These are phyloP conservation scores for Limnephilus rhombicus DNA, from an alignment of 2,888 invertebrate genomes.

Conservation along the genomic window DNA sequence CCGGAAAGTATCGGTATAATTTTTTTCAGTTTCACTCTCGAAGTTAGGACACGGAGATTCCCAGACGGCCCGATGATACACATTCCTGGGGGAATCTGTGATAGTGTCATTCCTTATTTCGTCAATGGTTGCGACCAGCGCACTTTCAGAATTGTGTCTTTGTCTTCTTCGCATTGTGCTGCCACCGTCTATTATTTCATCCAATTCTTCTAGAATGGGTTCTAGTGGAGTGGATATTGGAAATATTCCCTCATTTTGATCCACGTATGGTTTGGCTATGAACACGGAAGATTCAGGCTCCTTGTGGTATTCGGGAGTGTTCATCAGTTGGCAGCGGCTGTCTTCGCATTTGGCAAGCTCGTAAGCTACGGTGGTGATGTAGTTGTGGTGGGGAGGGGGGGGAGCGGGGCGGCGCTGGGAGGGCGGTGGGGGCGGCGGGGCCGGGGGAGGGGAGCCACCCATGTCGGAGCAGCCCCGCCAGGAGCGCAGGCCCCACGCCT, in stretches of 20 bases:
- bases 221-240: constrained; percentile 74
- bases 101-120: constrained; percentile 79
- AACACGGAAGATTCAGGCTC: constrained; percentile 71
- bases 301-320: constrained; percentile 52
- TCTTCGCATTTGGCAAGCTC: constrained; percentile 73
- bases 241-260: constrained; percentile 76
- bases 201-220: constrained; percentile 79
- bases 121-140: constrained; percentile 81
- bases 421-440: constrained; percentile 62
- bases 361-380: constrained; percentile 77
- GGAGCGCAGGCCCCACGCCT: constrained; percentile 81
- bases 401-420: constrained; percentile 58
- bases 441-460: constrained; percentile 62
- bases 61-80: constrained; percentile 78
- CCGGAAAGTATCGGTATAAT: constrained; percentile 69
- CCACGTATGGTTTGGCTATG: constrained; percentile 78
- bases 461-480: constrained; percentile 83
- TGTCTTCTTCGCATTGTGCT: constrained; percentile 73
- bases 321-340: constrained; percentile 67
- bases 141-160: constrained; percentile 76
- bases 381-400: constrained; percentile 71
- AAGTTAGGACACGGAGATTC: constrained; percentile 70
- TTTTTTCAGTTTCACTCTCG: constrained; percentile 60
- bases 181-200: constrained; percentile 75
- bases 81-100: constrained; percentile 78